These are phyloP conservation scores for Gallinago media DNA, from an alignment of 2,113 vertebrate species.

Conservation along the genomic window DNA sequence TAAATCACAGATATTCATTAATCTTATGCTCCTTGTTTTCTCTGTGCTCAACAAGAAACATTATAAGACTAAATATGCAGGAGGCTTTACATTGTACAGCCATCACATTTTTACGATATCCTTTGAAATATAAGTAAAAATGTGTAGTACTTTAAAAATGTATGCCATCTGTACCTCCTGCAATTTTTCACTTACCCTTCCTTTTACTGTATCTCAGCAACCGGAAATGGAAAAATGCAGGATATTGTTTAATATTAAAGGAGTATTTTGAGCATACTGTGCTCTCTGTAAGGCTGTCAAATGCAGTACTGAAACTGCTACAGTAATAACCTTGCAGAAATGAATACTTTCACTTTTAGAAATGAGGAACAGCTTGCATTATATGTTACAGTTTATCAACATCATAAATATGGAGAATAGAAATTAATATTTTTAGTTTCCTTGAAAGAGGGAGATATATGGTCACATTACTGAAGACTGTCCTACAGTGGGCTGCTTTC, in stretches of 20 bases:
- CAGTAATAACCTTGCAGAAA: not conserved
- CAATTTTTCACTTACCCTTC: not conserved
- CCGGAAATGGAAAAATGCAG: not conserved
- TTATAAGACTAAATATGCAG: fast-evolving
- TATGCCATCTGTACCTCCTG: not conserved
- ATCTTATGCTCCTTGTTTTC: not conserved
- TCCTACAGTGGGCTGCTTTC: not conserved
- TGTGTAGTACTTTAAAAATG: not conserved
- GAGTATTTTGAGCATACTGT: not conserved
- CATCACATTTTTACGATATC: not conserved
- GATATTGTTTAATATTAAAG: not conserved
- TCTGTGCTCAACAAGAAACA: not conserved
- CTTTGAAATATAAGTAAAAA: not conserved
- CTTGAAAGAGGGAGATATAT: not conserved
- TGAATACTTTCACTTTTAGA: not conserved
- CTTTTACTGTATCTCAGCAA: not conserved
- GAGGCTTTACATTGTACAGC: not conserved
- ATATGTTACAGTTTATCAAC: not conserved
- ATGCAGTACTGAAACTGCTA: not conserved
- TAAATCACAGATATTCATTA: not conserved
- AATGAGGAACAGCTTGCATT: not conserved
- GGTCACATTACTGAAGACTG: not conserved
- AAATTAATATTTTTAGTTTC: not conserved
- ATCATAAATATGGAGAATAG: not conserved
- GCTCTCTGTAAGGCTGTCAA: not conserved